Conservation (phyloP, 2,797 vertebrate genomes). For the Microchirus variegatus region DNA sequence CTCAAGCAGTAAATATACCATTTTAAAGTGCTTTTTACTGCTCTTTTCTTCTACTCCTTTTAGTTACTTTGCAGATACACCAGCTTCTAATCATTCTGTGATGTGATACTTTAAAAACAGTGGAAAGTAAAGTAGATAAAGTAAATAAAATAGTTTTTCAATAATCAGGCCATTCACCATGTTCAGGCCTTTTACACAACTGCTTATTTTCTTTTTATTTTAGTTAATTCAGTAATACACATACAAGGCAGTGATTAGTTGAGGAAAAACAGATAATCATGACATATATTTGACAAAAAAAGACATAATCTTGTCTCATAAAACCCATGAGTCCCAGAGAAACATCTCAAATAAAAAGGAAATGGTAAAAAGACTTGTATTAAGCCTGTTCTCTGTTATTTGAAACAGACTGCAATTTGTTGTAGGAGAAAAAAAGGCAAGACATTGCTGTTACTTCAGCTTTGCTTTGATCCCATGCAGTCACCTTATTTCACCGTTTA, state of each 20-base stretch:
- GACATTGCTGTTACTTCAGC: conserved; percentile 30
- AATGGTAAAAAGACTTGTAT: background rate
- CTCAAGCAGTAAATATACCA: background rate
- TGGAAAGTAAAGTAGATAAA: too few species aligned
- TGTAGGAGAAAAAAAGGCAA: conserved; percentile 40
- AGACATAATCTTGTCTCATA: background rate
- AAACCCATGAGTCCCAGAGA: background rate
- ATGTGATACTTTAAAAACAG: too few species aligned
- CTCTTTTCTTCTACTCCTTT: conserved; percentile 1
- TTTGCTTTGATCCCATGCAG: conserved; percentile 15
- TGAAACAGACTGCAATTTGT: conserved; percentile 11
- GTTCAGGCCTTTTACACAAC: too few species aligned
- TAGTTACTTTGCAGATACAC: background rate
- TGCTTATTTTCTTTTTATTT: background rate
- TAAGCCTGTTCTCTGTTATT: conserved; percentile 5
- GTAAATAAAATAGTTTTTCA: too few species aligned
- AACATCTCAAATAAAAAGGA: background rate
- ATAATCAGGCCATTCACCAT: too few species aligned
- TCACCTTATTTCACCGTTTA: conserved; percentile 27
- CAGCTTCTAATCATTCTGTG: too few species aligned
- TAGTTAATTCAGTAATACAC: background rate
- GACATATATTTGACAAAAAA: background rate
- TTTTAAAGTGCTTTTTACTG: background rate
- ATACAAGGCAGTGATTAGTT: background rate
- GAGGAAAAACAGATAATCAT: background rate